phyloP scores from a whole-genome alignment of 64 coral and sea anemone species.

The Dendrophyllia cribrosa region DNA sequence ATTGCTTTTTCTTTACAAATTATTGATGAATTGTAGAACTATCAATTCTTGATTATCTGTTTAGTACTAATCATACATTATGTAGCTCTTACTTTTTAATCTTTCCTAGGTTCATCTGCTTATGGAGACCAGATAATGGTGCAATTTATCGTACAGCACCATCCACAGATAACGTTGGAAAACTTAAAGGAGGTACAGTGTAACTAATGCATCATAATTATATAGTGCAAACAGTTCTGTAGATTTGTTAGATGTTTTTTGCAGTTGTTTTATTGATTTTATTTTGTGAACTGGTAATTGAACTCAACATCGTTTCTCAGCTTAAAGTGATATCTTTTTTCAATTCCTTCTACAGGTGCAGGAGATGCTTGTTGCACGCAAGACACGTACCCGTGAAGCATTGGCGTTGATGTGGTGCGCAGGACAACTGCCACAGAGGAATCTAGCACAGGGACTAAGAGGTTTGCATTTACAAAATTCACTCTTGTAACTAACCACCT shows the following conservation, averaged over 20 bases:
- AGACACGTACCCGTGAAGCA: constrained; percentile 71
- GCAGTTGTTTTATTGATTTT: background rate
- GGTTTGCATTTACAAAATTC: constrained; percentile 10
- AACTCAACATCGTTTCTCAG: too few relatives aligned
- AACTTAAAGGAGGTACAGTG: constrained; percentile 72
- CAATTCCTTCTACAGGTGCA: constrained; percentile 38
- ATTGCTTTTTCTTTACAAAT: too few relatives aligned
- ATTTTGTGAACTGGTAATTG: too few relatives aligned
- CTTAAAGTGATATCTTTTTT: background rate
- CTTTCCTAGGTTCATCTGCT: constrained; percentile 62
- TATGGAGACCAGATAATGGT: constrained; percentile 87
- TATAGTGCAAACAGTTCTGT: background rate
- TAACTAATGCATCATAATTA: background rate
- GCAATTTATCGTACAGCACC: constrained; percentile 55
- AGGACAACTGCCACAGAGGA: constrained; percentile 62
- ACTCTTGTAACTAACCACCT: too few relatives aligned
- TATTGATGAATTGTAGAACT: too few relatives aligned
- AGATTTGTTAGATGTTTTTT: background rate
- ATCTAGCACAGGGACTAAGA: constrained; percentile 70
- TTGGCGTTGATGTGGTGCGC: constrained; percentile 81
- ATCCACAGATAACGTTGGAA: constrained; percentile 56
- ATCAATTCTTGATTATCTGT: too few relatives aligned
- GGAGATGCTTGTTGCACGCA: constrained; percentile 71
- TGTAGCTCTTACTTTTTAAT: too few relatives aligned
- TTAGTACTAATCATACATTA: background rate